These are phyloP conservation scores for Notodonta ziczac DNA, from an alignment of 2,888 invertebrate species.

Conservation along the genomic window DNA sequence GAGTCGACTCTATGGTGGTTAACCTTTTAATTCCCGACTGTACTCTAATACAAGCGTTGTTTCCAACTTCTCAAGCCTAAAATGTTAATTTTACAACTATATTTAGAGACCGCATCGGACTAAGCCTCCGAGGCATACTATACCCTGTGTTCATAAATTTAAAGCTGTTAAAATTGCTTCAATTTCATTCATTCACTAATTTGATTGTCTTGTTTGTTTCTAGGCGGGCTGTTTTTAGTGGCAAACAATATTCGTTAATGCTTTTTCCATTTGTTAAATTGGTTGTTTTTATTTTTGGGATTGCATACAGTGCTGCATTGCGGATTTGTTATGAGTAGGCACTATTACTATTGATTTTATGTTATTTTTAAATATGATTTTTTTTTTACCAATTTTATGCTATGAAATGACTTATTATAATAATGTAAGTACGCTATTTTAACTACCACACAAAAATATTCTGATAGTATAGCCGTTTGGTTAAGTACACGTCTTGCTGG, in stretches of 20 bases:
- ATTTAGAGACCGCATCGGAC: conserved; percentile 10
- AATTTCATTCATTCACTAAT: conserved; percentile 23
- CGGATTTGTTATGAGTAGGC: not conserved
- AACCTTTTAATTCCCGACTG: no score
- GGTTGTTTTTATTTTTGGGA: not conserved
- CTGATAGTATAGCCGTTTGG: no score
- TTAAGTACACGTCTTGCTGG: no score
- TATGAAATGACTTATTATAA: no score
- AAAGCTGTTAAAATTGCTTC: conserved; percentile 11
- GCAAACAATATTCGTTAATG: conserved; percentile 8
- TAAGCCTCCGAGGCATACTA: not conserved
- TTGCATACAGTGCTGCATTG: not conserved
- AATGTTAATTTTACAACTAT: conserved; percentile 4
- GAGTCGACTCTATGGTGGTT: no score
- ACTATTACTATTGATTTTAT: no score
- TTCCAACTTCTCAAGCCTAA: not conserved
- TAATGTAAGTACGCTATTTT: no score
- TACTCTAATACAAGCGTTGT: not conserved
- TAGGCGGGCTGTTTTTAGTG: conserved; percentile 2
- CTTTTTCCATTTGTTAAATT: conserved; percentile 15
- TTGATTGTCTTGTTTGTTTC: conserved; percentile 17
- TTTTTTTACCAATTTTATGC: no score
- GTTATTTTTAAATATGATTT: no score
- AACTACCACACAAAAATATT: no score
- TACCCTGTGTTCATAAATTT: conserved; percentile 14